phyloP scores from a whole-genome alignment of 2,888 invertebrate genomes.

The Geophilus truncorum region DNA sequence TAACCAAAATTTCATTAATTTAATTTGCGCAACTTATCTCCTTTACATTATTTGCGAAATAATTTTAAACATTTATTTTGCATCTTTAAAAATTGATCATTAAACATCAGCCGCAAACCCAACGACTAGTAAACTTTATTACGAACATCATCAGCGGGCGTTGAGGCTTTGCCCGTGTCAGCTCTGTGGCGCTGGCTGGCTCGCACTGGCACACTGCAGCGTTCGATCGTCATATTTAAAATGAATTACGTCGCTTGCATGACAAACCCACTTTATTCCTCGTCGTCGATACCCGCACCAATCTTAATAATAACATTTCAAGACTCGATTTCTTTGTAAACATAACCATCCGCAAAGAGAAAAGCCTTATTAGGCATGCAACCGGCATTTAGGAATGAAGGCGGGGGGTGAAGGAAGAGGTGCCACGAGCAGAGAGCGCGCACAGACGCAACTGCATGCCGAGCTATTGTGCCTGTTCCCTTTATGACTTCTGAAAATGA shows the following conservation, averaged over 20 bases:
- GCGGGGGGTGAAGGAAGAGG: neutral
- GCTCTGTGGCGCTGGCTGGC: neutral
- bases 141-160: conserved; percentile 21
- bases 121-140: conserved; percentile 11
- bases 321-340: conserved; percentile 20
- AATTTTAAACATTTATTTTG: neutral
- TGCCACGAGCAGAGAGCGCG: neutral
- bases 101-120: neutral
- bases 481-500: conserved; percentile 27
- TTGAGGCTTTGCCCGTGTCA: conserved; percentile 25
- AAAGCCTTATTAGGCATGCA: conserved; percentile 25
- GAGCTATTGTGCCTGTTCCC: conserved; percentile 10
- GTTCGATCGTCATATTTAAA: conserved; percentile 27
- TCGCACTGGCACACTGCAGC: conserved; percentile 1
- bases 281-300: conserved; percentile 9
- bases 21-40: too few species aligned
- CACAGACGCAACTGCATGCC: neutral
- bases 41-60: neutral
- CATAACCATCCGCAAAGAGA: conserved; percentile 12
- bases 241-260: conserved; percentile 15
- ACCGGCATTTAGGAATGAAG: conserved; percentile 1
- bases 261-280: neutral
- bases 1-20: too few species aligned
- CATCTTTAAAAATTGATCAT: conserved; percentile 4
- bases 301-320: conserved; percentile 21